phyloP scores from a whole-genome alignment of 2,797 vertebrate species.

The Champsocephalus esox region DNA sequence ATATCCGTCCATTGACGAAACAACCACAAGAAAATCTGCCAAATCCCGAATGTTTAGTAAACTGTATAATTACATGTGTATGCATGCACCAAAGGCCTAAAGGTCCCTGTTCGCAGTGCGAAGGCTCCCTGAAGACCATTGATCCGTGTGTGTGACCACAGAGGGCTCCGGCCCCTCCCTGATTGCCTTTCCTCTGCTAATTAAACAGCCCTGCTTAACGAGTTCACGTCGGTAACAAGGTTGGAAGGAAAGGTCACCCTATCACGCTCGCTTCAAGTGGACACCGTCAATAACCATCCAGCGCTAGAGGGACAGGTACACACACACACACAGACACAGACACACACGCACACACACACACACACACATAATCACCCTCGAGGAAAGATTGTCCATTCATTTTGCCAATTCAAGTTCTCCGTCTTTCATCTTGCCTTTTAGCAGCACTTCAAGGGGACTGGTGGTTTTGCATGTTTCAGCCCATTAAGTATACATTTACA shows the following conservation, averaged over 20 bases:
- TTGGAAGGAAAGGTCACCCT: conserved; percentile 75
- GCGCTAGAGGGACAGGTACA: conserved; percentile 47
- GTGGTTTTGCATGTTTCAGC: conserved; percentile 38
- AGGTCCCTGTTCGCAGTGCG: conserved; percentile 48
- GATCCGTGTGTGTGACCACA: conserved; percentile 69
- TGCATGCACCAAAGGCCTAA: conserved; percentile 16
- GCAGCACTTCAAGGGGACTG: conserved; percentile 24
- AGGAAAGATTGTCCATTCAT: neutral
- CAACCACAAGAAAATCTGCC: neutral
- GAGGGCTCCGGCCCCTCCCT: conserved; percentile 63
- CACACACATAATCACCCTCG: neutral
- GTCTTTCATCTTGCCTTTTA: neutral
- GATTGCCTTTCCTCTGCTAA: conserved; percentile 73
- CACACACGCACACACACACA: no score
- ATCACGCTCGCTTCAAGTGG: conserved; percentile 53
- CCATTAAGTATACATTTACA: conserved; percentile 43
- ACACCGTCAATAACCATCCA: conserved; percentile 59
- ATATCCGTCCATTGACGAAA: neutral
- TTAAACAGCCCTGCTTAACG: conserved; percentile 78
- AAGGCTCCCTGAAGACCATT: conserved; percentile 73
- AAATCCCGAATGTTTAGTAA: neutral
- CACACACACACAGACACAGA: neutral
- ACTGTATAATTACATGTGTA: neutral
- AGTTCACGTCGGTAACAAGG: conserved; percentile 72
- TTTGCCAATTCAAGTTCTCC: conserved; percentile 9